Conservation (phyloP, 2,888 invertebrate genomes). For the Parasteatoda lunata region DNA sequence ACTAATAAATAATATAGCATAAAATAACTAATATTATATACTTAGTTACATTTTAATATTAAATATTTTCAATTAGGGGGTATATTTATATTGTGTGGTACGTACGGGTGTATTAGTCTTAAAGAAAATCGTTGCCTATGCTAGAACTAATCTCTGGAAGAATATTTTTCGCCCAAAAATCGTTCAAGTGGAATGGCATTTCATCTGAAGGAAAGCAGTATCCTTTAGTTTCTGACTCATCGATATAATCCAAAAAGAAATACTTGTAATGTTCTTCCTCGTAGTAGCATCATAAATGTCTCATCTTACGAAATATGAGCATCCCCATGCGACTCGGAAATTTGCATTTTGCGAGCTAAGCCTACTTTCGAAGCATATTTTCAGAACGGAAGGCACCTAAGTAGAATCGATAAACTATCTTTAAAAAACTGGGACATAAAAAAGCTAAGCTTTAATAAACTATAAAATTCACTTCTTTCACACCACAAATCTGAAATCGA, state of each 20-base stretch:
- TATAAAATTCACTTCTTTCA: constrained; percentile 52
- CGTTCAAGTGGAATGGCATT: too few relatives aligned
- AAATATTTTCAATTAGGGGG: too few relatives aligned
- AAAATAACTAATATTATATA: too few relatives aligned
- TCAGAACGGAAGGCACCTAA: background rate
- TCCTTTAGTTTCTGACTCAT: background rate
- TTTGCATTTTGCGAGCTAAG: constrained; percentile 10
- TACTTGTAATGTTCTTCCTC: background rate
- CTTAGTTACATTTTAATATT: too few relatives aligned
- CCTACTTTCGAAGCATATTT: constrained; percentile 9
- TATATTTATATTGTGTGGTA: too few relatives aligned
- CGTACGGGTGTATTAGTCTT: too few relatives aligned
- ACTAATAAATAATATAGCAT: too few relatives aligned
- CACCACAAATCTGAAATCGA: constrained; percentile 62
- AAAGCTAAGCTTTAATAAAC: constrained; percentile 48
- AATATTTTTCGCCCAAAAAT: too few relatives aligned
- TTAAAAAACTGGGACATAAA: constrained; percentile 25
- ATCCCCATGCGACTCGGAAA: background rate
- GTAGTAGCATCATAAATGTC: background rate
- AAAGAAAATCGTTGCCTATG: too few relatives aligned
- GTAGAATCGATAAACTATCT: constrained; percentile 44
- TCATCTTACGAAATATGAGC: background rate
- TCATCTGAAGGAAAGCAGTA: too few relatives aligned
- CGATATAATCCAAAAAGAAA: background rate
- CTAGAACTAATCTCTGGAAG: too few relatives aligned